Conservation (phyloP, 2,113 vertebrate genomes). For the Plectropomus leopardus region DNA sequence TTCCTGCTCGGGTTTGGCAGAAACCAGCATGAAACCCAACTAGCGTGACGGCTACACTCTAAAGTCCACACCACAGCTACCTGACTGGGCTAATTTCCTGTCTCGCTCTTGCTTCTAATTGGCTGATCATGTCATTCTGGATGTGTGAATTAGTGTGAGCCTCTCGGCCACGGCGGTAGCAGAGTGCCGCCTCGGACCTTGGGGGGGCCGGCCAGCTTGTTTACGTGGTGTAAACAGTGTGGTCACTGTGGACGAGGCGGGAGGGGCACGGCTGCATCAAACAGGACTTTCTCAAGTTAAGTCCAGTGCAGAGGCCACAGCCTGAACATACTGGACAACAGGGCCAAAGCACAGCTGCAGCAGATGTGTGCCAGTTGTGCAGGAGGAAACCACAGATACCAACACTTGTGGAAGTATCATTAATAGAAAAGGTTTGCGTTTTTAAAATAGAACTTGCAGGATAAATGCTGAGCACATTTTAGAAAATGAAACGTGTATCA, state of each 20-base stretch:
- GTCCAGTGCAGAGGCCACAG: slow-evolving; percentile 60
- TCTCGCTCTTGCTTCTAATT: slow-evolving; percentile 74
- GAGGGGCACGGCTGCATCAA: slow-evolving; percentile 63
- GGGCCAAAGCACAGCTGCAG: slow-evolving; percentile 52
- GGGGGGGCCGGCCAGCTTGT: slow-evolving; percentile 75
- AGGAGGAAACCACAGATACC: slow-evolving; percentile 23
- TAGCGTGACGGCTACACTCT: slow-evolving; percentile 52
- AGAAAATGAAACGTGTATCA: slow-evolving; percentile 13
- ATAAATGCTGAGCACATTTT: slow-evolving; percentile 10
- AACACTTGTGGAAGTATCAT: slow-evolving; percentile 33
- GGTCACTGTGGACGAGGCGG: slow-evolving; percentile 77
- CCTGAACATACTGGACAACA: slow-evolving; percentile 22
- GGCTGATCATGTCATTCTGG: slow-evolving; percentile 76
- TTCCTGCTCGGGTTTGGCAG: slow-evolving; percentile 80
- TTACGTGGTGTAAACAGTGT: slow-evolving; percentile 84
- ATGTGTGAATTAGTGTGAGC: slow-evolving; percentile 74
- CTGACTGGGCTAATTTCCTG: slow-evolving; percentile 77
- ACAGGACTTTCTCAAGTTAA: slow-evolving; percentile 62
- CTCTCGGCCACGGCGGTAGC: slow-evolving; percentile 49
- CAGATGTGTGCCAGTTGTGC: slow-evolving; percentile 58
- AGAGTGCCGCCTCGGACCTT: slow-evolving; percentile 62
- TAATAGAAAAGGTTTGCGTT: not conserved
- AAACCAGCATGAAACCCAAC: slow-evolving; percentile 65
- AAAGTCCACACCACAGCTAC: slow-evolving; percentile 66
- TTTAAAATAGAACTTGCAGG: slow-evolving; percentile 5